These are phyloP conservation scores for Pongo abelii DNA, from an alignment of 2,113 vertebrate genomes.

Conservation along the genomic window DNA sequence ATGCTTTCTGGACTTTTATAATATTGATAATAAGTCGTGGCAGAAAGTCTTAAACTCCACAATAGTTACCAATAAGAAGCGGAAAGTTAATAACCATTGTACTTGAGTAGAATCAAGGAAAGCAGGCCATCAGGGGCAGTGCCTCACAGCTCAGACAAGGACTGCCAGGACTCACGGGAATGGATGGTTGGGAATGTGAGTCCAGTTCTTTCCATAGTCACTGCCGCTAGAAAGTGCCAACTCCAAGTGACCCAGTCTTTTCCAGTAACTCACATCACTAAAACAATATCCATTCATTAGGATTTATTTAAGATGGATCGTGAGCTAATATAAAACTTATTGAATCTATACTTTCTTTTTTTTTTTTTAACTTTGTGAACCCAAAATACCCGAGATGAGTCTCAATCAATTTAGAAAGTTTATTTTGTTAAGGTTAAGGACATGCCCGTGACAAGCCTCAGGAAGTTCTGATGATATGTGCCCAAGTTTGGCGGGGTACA, in stretches of 20 bases:
- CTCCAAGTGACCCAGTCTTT: not conserved
- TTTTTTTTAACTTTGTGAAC: no score
- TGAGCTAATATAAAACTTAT: not conserved
- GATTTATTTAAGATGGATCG: not conserved
- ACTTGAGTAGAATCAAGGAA: not conserved
- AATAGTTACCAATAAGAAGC: not conserved
- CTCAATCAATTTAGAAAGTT: no score
- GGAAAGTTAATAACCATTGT: not conserved
- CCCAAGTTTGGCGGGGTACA: no score
- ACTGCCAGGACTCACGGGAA: not conserved
- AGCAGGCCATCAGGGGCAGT: accelerated
- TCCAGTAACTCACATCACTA: not conserved
- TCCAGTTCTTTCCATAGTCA: not conserved
- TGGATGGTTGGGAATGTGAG: not conserved
- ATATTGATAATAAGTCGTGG: not conserved
- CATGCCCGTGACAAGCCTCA: no score
- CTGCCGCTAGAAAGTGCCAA: not conserved
- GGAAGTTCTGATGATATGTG: no score
- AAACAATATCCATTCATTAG: not conserved
- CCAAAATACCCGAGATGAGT: no score
- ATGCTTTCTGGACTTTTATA: not conserved
- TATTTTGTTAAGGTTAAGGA: no score
- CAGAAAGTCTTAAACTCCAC: not conserved
- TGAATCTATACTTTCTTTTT: not conserved
- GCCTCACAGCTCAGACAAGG: not conserved